phyloP scores from a whole-genome alignment of 2,113 vertebrate genomes.

The Saguinus midas region DNA sequence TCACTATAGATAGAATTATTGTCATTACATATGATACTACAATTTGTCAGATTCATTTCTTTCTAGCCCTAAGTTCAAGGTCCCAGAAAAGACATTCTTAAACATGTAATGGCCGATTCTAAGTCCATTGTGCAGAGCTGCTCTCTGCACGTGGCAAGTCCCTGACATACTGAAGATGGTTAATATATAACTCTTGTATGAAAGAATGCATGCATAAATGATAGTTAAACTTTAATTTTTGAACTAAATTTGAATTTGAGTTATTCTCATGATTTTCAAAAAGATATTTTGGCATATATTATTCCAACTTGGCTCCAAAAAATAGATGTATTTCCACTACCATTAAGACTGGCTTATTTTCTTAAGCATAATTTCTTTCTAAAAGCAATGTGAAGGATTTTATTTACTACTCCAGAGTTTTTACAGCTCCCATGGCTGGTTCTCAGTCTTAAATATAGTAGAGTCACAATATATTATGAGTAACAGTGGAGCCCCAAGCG shows the following conservation, averaged over 20 bases:
- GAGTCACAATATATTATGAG: fast-evolving
- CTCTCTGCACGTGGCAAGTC: background rate
- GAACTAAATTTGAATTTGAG: background rate
- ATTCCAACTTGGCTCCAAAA: background rate
- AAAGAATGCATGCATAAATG: background rate
- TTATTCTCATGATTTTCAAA: background rate
- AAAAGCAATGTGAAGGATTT: background rate
- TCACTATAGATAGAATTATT: background rate
- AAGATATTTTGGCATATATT: background rate
- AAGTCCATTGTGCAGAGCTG: background rate
- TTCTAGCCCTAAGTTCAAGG: background rate
- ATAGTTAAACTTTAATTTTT: background rate
- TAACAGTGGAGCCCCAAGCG: fast-evolving
- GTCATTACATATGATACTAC: background rate
- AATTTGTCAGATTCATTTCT: background rate
- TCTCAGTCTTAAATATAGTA: too few species aligned
- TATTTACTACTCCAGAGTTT: background rate
- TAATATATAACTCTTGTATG: background rate
- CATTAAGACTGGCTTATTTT: background rate
- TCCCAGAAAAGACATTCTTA: background rate
- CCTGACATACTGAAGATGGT: background rate
- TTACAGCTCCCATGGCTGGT: fast-evolving
- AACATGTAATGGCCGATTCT: background rate
- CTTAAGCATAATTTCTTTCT: background rate
- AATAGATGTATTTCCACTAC: background rate